A percentile compares a stretch with the other conserved stretches of the same genome.
Evolutionary conservation across 2,797 vertebrate species (phyloP).

Genomic region (Hipposideros larvatus): DNA sequence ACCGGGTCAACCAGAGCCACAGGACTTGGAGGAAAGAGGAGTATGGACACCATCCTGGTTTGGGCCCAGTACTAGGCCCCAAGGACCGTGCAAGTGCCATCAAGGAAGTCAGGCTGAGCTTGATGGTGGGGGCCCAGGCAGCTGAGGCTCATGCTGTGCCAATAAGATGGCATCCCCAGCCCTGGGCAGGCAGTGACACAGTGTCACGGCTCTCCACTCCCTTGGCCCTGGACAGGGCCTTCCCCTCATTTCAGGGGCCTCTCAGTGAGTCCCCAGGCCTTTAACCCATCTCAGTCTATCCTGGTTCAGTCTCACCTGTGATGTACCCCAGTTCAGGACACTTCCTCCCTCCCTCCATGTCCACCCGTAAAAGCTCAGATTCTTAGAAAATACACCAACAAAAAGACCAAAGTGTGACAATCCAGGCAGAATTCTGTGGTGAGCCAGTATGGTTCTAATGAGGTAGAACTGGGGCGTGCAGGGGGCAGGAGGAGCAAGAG

Average conservation of each 20-base stretch:
- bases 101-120: neutral
- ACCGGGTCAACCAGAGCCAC: neutral
- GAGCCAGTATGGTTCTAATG: neutral
- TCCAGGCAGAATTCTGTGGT: neutral
- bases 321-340: neutral
- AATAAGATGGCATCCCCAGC: neutral
- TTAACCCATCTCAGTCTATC: neutral
- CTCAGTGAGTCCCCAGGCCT: too few species aligned
- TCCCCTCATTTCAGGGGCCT: neutral
- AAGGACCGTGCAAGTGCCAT: neutral
- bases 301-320: neutral
- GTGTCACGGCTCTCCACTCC: neutral
- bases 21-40: neutral
- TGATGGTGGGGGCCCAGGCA: neutral
- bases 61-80: neutral
- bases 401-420: neutral
- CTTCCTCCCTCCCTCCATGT: neutral
- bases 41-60: neutral
- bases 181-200: neutral
- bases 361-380: neutral
- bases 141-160: neutral
- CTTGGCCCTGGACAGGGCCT: neutral
- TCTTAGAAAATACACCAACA: neutral
- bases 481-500: neutral
- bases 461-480: neutral